Percentiles rank a stretch among this genome's conserved stretches.
Conservation (phyloP, 2,888 invertebrate species). For the Amblyteles armatorius region DNA sequence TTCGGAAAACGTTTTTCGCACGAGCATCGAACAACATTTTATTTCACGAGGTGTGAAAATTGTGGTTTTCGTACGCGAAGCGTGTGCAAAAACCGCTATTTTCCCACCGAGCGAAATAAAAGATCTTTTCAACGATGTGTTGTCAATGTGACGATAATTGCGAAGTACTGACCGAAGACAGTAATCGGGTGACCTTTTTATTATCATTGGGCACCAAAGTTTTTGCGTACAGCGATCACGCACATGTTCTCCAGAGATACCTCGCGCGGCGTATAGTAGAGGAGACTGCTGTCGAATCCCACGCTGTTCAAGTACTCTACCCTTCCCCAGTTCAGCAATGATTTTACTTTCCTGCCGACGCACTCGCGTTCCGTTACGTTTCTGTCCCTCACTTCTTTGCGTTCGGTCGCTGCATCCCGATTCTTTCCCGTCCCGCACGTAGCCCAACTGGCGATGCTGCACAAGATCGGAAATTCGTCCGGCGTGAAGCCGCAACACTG, state of each 20-base stretch:
- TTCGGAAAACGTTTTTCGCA: too few species aligned
- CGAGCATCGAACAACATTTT: too few species aligned
- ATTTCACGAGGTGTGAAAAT: too few species aligned
- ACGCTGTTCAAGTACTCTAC: constrained; percentile 87
- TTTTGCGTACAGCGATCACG: constrained; percentile 87
- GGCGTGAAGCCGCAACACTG: constrained; percentile 85
- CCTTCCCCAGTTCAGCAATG: constrained; percentile 91
- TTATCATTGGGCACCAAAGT: background rate
- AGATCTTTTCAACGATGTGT: background rate
- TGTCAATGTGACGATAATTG: background rate
- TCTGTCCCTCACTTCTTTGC: constrained; percentile 53
- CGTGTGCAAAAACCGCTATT: too few species aligned
- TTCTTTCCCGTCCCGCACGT: constrained; percentile 91
- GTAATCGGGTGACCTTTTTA: background rate
- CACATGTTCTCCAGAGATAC: constrained; percentile 93
- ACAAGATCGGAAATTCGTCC: constrained; percentile 90
- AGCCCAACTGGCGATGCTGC: constrained; percentile 95
- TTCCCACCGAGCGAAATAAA: background rate
- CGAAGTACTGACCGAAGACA: background rate
- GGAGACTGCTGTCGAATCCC: constrained; percentile 88
- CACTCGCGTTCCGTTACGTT: constrained; percentile 85
- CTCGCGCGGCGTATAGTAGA: constrained; percentile 88
- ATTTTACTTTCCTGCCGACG: constrained; percentile 91
- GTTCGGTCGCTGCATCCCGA: constrained; percentile 78
- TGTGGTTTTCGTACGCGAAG: too few species aligned